These are phyloP conservation scores for Tachysurus vachellii DNA, from an alignment of 2,113 vertebrate genomes.

Conservation along the genomic window DNA sequence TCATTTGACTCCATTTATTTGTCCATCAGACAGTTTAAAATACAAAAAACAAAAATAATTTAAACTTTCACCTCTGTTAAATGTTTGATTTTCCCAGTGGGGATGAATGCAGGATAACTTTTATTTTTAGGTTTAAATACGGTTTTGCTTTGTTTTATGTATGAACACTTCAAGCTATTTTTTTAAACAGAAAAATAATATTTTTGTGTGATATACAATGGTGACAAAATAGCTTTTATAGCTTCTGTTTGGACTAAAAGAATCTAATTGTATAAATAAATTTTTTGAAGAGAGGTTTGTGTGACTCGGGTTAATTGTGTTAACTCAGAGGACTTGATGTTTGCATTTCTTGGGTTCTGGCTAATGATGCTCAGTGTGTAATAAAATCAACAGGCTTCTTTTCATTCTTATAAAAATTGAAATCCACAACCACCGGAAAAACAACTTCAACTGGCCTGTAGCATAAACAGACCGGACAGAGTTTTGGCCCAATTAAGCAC, in stretches of 20 bases:
- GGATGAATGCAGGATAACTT: neutral
- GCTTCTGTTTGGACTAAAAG: neutral
- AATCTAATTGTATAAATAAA: neutral
- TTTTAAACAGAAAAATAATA: neutral
- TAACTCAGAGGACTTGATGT: constrained; percentile 37
- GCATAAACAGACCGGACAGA: constrained; percentile 34
- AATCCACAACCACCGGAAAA: constrained; percentile 37
- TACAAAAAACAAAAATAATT: neutral
- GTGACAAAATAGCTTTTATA: neutral
- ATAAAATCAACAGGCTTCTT: constrained; percentile 48
- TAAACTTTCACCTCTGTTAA: neutral
- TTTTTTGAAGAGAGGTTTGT: neutral
- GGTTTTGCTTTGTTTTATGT: neutral
- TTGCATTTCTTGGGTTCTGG: constrained; percentile 32
- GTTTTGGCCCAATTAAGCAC: neutral
- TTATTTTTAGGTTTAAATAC: neutral
- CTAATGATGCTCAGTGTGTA: constrained; percentile 48
- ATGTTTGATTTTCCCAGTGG: neutral
- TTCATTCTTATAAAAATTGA: constrained; percentile 25
- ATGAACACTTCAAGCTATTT: neutral
- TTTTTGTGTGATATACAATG: neutral
- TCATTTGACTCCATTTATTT: neutral
- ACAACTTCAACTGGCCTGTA: constrained; percentile 39
- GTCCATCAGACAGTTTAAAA: neutral
- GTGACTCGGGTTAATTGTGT: constrained; percentile 32